Conservation (phyloP, 2,113 vertebrate genomes). For the Saccopteryx bilineata region DNA sequence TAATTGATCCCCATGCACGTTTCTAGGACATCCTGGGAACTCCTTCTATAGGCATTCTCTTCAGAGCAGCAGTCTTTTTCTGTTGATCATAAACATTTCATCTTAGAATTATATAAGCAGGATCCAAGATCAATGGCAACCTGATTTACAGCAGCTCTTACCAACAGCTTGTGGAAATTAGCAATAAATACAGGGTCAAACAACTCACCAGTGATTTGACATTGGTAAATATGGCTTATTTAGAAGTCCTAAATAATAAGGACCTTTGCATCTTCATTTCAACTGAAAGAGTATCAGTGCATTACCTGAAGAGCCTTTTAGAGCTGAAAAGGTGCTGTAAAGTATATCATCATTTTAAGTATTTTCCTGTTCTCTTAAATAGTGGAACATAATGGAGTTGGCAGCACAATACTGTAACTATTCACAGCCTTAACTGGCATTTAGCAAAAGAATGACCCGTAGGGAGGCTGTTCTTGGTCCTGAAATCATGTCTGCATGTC, state of each 20-base stretch:
- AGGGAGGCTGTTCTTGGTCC: neutral
- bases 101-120: slow-evolving; percentile 64
- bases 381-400: neutral
- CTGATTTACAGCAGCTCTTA: slow-evolving; percentile 85
- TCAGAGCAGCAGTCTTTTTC: slow-evolving; percentile 70
- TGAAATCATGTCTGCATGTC: slow-evolving; percentile 33
- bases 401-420: neutral
- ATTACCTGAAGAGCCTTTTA: slow-evolving; percentile 74
- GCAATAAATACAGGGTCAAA: slow-evolving; percentile 87
- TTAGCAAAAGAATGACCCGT: neutral
- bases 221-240: slow-evolving; percentile 84
- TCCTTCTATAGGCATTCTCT: neutral
- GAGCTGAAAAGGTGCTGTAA: slow-evolving; percentile 66
- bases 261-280: slow-evolving; percentile 65
- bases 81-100: slow-evolving; percentile 77
- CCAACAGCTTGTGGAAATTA: slow-evolving; percentile 86
- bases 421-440: neutral
- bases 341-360: neutral
- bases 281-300: neutral
- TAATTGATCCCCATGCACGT: slow-evolving; percentile 19
- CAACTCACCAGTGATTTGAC: slow-evolving; percentile 83
- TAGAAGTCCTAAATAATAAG: slow-evolving; percentile 83
- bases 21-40: slow-evolving; percentile 63
- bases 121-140: slow-evolving; percentile 83
- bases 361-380: slow-evolving; percentile 57